Conservation (phyloP, 2,797 vertebrate genomes). For the Zalophus californianus region DNA sequence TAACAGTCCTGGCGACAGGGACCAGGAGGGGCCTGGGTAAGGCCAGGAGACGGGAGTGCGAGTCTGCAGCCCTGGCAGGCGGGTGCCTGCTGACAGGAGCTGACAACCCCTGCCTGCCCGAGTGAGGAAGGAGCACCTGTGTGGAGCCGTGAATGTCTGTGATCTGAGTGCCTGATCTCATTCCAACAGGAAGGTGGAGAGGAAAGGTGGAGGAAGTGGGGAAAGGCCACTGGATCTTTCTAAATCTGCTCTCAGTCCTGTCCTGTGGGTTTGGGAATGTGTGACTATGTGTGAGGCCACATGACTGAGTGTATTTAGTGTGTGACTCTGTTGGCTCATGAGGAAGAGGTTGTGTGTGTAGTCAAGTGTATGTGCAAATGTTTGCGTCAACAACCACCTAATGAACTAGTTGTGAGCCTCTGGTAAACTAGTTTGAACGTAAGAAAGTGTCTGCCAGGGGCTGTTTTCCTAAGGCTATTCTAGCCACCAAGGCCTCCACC, state of each 20-base stretch:
- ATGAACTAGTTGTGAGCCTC: not conserved
- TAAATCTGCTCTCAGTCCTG: not conserved
- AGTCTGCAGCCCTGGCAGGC: not conserved
- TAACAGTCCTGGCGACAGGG: not conserved
- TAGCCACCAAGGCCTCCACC: not conserved
- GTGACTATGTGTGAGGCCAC: not conserved
- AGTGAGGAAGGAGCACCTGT: not conserved
- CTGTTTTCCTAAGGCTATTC: not conserved
- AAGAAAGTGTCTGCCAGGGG: not conserved
- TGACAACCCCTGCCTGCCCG: fast-evolving
- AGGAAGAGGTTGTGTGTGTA: not conserved
- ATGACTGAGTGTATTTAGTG: not conserved
- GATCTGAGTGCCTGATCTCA: not conserved
- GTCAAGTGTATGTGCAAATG: not conserved
- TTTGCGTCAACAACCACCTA: not conserved
- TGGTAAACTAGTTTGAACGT: not conserved
- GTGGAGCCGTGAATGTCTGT: not conserved
- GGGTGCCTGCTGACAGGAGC: fast-evolving
- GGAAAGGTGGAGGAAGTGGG: not conserved
- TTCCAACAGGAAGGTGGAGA: not conserved
- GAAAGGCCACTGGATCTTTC: not conserved
- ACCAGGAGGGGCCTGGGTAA: not conserved
- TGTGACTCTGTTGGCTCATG: not conserved
- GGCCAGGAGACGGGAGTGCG: not conserved
- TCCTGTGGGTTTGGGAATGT: not conserved